Evolutionary conservation across 2,797 vertebrate genomes (phyloP).

Genomic region (Hipposideros larvatus): DNA sequence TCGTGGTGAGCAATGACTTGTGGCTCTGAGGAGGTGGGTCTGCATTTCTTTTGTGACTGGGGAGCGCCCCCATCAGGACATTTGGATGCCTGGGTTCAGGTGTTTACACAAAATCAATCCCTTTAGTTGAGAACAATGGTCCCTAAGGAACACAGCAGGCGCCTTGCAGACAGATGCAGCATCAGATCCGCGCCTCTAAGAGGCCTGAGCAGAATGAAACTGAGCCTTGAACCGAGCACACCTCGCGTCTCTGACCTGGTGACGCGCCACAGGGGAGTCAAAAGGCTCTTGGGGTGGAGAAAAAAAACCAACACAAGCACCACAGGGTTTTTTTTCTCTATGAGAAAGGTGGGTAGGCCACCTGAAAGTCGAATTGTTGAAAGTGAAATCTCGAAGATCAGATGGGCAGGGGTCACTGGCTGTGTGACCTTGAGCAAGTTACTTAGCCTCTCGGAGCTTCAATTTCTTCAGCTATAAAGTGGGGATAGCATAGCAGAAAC

Average conservation of each 20-base stretch:
- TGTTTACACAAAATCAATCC: not conserved
- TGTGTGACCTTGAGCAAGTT: not conserved
- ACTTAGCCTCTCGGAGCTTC: not conserved
- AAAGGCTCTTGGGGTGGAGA: not conserved
- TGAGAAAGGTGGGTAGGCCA: not conserved
- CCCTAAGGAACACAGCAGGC: not conserved
- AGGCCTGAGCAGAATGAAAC: not conserved
- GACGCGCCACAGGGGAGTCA: not conserved
- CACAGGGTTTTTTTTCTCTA: rapidly evolving
- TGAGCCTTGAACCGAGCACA: not conserved
- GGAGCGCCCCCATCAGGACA: not conserved
- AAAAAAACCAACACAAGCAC: not conserved
- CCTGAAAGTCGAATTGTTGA: not conserved
- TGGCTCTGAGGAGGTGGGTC: not conserved
- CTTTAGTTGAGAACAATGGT: not conserved
- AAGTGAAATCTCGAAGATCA: not conserved
- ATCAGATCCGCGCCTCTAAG: rapidly evolving
- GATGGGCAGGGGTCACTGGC: not conserved
- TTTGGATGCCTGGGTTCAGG: not conserved
- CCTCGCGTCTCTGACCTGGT: not conserved
- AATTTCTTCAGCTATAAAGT: not conserved
- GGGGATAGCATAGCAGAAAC: not conserved
- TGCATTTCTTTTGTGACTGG: not conserved
- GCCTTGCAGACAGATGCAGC: not conserved
- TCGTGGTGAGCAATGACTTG: not conserved